Percentiles rank a stretch among this genome's conserved stretches.
Conservation (phyloP, 2,797 vertebrate genomes). For the Prunella strophiata region DNA sequence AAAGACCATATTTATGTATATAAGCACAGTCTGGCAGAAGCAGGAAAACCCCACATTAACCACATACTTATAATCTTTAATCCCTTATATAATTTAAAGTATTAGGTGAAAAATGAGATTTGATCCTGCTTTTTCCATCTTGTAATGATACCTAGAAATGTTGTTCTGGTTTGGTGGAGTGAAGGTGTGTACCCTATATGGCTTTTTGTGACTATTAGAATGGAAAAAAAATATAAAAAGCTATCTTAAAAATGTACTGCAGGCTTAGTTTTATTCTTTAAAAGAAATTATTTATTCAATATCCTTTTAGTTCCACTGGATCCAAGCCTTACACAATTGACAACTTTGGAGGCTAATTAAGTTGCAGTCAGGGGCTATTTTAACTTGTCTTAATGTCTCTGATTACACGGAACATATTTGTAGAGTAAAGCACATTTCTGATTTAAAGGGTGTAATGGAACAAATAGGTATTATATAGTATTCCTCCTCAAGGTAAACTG, state of each 20-base stretch:
- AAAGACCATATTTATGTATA: neutral
- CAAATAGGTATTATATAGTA: conserved; percentile 70
- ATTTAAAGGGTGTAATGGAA: conserved; percentile 65
- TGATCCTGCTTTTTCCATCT: neutral
- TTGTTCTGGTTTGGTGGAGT: neutral
- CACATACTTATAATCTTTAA: neutral
- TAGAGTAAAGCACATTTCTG: conserved; percentile 50
- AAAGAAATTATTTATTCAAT: conserved; percentile 37
- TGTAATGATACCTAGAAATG: neutral
- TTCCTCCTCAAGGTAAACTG: conserved; percentile 69
- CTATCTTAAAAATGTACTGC: neutral
- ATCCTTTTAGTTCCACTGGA: conserved; percentile 24
- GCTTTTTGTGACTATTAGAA: neutral
- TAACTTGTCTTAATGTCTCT: conserved; percentile 55
- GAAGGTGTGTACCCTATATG: neutral
- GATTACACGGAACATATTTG: conserved; percentile 58
- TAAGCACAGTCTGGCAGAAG: neutral
- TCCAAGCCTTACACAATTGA: conserved; percentile 38
- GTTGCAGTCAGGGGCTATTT: conserved; percentile 36
- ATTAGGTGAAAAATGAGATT: neutral
- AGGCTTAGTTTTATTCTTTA: conserved; percentile 12
- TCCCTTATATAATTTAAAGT: neutral
- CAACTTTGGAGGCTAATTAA: conserved; percentile 45
- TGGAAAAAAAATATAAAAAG: neutral
- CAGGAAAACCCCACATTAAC: neutral